Evolutionary conservation across 1,140 invertebrate species (phyloP), one percentile per base, ranked within the genome.

Genomic region (Cyphomyrmex costatus): DNA sequence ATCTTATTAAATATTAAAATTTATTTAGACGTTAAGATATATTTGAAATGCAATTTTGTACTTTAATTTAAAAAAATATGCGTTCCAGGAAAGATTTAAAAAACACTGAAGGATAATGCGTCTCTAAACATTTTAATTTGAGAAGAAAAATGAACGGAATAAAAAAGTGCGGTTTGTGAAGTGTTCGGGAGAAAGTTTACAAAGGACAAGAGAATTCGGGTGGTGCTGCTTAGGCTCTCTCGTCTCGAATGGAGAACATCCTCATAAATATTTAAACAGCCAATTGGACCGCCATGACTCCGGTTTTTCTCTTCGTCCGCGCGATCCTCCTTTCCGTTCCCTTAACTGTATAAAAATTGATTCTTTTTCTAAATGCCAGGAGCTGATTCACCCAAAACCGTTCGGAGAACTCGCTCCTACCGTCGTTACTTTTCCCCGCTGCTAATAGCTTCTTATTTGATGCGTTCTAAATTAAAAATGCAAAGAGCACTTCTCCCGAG

Each of bases 191-290:
- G 85, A 85, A 88, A 87, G 76, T 87, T 80, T 85, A 85, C 79
- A 90, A 82, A 87, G 90, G 87, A 90, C 65, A 70, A 74, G 88
- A 74, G 88, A 90, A 88, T 90, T 90, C 85, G 90, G 90, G 86
- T 84, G 74, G 85, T 42, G 88, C 58, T 61, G 66, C 33, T 83
- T 63, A 80, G 68, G 24, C 85, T 63, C 74, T 56, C 46, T 49
- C 30, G 42, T 70, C 51, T 66, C 74, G 76, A 58, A 49, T 27
- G 68, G 71, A 63, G 87, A 88, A 89, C 56, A 73, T 88, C 63
- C 74, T 88, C 88, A 88, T 89, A 88, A 89, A 89, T 89, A 89
- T 89, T 82, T 83, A 88, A 88, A 24, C 24, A 68, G 30, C 36
- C 61, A n/a, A 70, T 73, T 85, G 56, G 84, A 78, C 60, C 68